Conservation (phyloP, 2,113 vertebrate species). For the Hystrix cristata region DNA sequence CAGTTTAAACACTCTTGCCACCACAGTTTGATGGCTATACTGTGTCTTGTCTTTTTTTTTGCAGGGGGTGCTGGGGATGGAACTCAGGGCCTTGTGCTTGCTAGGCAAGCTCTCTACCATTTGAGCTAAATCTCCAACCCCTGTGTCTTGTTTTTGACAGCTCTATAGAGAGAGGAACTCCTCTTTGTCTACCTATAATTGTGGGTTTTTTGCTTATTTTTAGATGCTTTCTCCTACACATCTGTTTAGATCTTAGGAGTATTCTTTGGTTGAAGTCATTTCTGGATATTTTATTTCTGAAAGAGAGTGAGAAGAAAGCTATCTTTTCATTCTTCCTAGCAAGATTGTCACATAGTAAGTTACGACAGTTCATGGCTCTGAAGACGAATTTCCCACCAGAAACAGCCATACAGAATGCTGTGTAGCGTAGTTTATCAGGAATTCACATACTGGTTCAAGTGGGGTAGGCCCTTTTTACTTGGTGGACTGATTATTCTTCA, state of each 20-base stretch:
- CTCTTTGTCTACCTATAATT: background rate
- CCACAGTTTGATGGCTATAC: background rate
- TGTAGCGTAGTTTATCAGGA: background rate
- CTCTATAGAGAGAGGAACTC: background rate
- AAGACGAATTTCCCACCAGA: constrained; percentile 60
- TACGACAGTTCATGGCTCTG: constrained; percentile 33
- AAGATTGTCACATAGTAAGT: constrained; percentile 35
- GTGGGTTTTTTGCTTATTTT: background rate
- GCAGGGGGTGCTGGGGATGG: too few species aligned
- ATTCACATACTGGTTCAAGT: background rate
- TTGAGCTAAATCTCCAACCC: too few species aligned
- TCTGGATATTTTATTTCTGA: constrained; percentile 38
- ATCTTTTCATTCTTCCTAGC: constrained; percentile 54
- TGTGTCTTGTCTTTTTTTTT: background rate
- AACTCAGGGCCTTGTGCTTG: too few species aligned
- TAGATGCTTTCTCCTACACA: background rate
- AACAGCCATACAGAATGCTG: background rate
- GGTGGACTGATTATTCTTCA: background rate
- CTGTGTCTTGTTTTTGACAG: background rate
- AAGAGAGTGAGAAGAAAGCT: background rate
- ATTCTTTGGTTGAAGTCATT: background rate
- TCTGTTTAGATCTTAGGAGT: constrained; percentile 2
- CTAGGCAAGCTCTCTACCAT: too few species aligned
- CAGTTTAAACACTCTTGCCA: background rate
- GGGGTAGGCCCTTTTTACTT: background rate